Evolutionary conservation across 23 tunicate species (phyloP), one percentile per base, ranked within the genome.

Genomic region (Halocynthia aurantium): DNA sequence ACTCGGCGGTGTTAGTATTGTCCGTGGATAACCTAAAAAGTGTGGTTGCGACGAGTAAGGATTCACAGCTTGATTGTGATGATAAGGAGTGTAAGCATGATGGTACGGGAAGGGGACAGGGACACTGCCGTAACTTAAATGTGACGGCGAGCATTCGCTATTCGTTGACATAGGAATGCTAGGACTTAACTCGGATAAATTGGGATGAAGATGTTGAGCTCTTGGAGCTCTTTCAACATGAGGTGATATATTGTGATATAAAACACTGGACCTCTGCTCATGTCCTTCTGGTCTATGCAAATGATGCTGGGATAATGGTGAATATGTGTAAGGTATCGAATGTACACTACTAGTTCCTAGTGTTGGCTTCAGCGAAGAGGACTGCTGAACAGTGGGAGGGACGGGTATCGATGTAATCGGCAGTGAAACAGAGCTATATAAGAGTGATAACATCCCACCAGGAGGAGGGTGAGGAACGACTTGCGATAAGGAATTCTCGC

Each of bases 391-490:
- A 74, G 78, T 74, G 78, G 78, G 19, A 13, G 55, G n/a, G 31
- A 11, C 62, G 10, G 78, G 64, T 56, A 54, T 50, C 17, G 19
- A n/a, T 20, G 78, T n/a, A 2, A 21, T 11, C 10, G 78, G 67
- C 62, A 74, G 9, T n/a, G 83, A 68, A 10, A 20, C 70, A 52
- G 79, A 64, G 63, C 93, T 87, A 83, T 87, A 82, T 21, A 87
- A 55, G 70, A 87, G 72, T 6, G 80, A 70, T 22, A 87, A 55
- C 93, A 87, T 87, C 40, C 93, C 82, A 11, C 85, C 93, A 8
- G 86, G 93, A 31, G 61, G 54, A 6, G 70, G 50, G 8, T 65
- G 57, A 67, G 19, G 19, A 5, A 67, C 53, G 75, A 66, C 75
- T 51, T 52, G 52, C 51, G 81, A 11, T 15, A 31, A 2, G 8